Conservation (phyloP, 64 coral and sea anemone species). For the Montipora capricornis region DNA sequence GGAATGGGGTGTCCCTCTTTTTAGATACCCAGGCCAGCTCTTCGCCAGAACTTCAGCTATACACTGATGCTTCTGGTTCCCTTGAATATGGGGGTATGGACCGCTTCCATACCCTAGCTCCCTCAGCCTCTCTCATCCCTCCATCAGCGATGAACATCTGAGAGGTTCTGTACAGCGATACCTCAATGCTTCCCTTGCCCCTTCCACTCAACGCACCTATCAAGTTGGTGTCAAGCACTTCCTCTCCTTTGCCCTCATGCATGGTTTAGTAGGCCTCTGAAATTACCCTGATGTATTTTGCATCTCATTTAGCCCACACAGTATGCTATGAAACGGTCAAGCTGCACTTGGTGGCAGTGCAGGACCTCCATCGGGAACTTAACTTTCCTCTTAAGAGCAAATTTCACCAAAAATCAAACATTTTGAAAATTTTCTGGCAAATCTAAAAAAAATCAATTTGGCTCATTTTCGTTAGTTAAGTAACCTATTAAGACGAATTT, state of each 20-base stretch:
- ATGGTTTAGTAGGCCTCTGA: neutral
- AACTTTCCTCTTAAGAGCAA: constrained; percentile 13
- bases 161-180: neutral
- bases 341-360: too few species aligned
- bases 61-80: too few species aligned
- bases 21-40: neutral
- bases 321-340: too few species aligned
- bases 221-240: constrained; percentile 21
- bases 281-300: neutral
- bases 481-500: too few species aligned
- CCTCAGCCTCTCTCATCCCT: neutral
- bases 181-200: constrained; percentile 2
- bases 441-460: too few species aligned
- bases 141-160: neutral
- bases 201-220: constrained; percentile 26
- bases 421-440: too few species aligned
- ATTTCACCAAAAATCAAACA: too few species aligned
- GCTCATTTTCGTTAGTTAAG: too few species aligned
- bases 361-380: too few species aligned
- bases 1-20: constrained; percentile 47
- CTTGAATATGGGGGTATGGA: too few species aligned
- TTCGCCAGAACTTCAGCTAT: neutral
- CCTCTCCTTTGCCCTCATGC: neutral
- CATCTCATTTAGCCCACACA: too few species aligned
- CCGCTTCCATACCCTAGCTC: too few species aligned